Evolutionary conservation across 2,113 vertebrate genomes (phyloP), one percentile per base, ranked within the genome.

Genomic region (Ctenodactylus gundi): DNA sequence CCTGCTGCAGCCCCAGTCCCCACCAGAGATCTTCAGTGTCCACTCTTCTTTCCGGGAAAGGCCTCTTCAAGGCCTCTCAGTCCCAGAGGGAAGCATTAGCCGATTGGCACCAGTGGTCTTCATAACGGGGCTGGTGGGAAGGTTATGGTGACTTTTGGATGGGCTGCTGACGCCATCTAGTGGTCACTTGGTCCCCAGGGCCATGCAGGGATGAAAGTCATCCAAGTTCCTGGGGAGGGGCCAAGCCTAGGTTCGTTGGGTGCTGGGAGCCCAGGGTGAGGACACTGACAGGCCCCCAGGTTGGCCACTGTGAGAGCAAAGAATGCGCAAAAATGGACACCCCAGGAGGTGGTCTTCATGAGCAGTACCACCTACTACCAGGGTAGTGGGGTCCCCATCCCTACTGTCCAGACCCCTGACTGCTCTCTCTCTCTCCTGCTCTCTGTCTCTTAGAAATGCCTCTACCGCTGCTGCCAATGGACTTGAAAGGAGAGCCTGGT

Each of bases 401-500:
- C 76, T 39, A 23, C 57, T n/a, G 36, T 44, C 67, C 62, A 58
- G 51, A 77, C 4, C 23, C 9, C 80, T 97, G 81, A 97, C 82
- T 20, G n/a, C 14, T n/a, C 7, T 34, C 60, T 91, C 53, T 41
- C 11, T 44, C 14, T 60, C 53, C 89, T 5, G 82, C 8, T 95
- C 8, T 92, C 3, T 96, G 53, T 88, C 29, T 62, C 97, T 98
- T 49, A 98, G 96, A 94, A 89, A 98, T 99, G 99, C 99, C 97
- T 98, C 99, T 99, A 2, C 99, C 99, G 0, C 95, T 99, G 98
- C 97, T 98, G 93, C 98, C 98, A 0, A 98, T 99, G 98, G 99
- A 99, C 81, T 98, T 99, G 91, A 99, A 99, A 98, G 99, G 99
- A 78, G 99, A 99, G 96, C 99, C 99, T 8, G 99, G 99, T 13